Evolutionary conservation across 2,113 vertebrate genomes (phyloP).

Genomic region (Thalassarche chlororhynchos): DNA sequence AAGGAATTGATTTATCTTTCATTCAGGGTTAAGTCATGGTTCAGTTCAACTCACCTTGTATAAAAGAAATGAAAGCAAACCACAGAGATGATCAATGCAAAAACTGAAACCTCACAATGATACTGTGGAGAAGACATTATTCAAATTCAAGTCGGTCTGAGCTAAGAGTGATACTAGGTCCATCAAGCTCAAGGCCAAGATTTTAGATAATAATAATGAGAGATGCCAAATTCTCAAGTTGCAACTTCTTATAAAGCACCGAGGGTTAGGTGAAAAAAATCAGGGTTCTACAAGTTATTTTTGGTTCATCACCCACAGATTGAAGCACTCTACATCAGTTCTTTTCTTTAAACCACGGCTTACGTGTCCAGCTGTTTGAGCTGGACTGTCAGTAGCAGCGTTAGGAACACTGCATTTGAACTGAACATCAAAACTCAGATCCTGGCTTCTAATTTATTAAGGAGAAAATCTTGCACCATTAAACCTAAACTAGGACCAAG

Average conservation of each 20-base stretch:
- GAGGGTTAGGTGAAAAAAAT: background rate
- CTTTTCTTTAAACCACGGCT: background rate
- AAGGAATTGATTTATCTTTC: background rate
- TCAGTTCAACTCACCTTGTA: background rate
- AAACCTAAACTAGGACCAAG: background rate
- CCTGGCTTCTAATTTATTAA: background rate
- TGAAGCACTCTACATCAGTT: background rate
- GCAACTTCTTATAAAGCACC: background rate
- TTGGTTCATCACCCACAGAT: background rate
- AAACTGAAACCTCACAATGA: background rate
- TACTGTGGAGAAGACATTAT: background rate
- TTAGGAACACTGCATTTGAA: background rate
- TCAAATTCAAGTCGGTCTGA: background rate
- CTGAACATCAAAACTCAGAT: background rate
- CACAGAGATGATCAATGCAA: background rate
- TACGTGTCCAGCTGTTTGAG: too few relatives aligned
- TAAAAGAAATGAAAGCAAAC: background rate
- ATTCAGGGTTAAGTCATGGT: background rate
- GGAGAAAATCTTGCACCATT: background rate
- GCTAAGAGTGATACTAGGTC: background rate
- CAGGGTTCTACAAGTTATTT: background rate
- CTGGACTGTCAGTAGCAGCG: too few relatives aligned
- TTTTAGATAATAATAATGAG: background rate
- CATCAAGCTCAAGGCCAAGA: background rate
- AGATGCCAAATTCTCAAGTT: background rate